phyloP scores from a whole-genome alignment of 2,888 invertebrate genomes.

The Microchrysa polita region DNA sequence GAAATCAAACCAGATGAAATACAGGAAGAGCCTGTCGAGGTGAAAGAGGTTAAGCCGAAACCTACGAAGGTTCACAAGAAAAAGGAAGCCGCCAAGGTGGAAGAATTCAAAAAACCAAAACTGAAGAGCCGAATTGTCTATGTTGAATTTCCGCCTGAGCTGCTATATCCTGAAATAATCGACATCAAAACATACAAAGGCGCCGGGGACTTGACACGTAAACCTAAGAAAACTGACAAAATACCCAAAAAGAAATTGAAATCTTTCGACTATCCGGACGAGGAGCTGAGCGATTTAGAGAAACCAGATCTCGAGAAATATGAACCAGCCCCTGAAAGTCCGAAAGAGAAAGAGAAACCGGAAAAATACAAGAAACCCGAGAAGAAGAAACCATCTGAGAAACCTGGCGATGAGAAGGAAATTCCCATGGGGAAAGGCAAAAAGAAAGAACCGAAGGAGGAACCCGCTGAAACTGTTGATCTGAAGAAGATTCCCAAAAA shows the following conservation, averaged over 20 bases:
- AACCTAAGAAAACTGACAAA: constrained; percentile 75
- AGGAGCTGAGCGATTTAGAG: constrained; percentile 71
- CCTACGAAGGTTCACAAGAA: constrained; percentile 57
- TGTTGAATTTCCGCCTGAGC: constrained; percentile 72
- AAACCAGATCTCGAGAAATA: constrained; percentile 66
- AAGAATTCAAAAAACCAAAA: constrained; percentile 56
- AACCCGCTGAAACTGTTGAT: constrained; percentile 64
- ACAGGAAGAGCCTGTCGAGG: constrained; percentile 35
- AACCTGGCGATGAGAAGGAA: constrained; percentile 59
- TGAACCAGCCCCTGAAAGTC: constrained; percentile 62
- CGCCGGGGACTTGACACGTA: constrained; percentile 76
- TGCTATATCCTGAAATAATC: constrained; percentile 66
- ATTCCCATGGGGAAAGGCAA: constrained; percentile 67
- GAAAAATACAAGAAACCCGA: constrained; percentile 51
- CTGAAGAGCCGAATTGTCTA: constrained; percentile 75
- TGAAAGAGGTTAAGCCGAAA: constrained; percentile 57
- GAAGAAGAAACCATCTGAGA: constrained; percentile 52
- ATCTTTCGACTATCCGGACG: constrained; percentile 69
- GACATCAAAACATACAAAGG: constrained; percentile 69
- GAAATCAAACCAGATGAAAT: constrained; percentile 50
- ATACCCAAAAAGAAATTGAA: constrained; percentile 71
- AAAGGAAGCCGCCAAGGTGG: constrained; percentile 56
- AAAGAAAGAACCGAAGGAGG: constrained; percentile 62
- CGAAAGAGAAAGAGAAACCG: constrained; percentile 57
- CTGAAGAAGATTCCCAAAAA: constrained; percentile 65